Conservation (phyloP, 2,113 vertebrate genomes). For the Percina caprodes region DNA sequence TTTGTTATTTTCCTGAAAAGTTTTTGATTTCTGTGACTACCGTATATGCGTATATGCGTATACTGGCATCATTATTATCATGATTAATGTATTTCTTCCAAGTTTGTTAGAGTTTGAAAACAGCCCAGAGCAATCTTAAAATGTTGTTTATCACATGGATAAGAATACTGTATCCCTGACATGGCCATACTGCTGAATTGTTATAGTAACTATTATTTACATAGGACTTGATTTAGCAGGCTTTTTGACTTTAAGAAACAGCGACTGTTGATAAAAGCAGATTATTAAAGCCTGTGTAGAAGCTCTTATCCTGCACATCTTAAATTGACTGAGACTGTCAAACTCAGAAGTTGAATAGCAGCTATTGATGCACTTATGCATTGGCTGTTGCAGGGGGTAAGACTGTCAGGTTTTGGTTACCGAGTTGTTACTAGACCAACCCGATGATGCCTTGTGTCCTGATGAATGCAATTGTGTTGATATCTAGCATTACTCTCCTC, state of each 20-base stretch:
- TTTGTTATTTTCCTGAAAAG: neutral
- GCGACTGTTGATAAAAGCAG: neutral
- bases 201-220: neutral
- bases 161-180: neutral
- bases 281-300: neutral
- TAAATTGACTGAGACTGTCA: neutral
- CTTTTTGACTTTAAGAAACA: neutral
- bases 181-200: neutral
- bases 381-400: neutral
- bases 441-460: neutral
- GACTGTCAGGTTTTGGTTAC: neutral
- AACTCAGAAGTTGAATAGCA: neutral
- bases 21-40: neutral
- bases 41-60: no score
- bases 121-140: neutral
- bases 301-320: neutral
- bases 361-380: neutral
- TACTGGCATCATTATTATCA: conserved; percentile 6
- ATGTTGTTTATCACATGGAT: neutral
- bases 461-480: conserved; percentile 38
- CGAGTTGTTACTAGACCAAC: neutral
- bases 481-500: conserved; percentile 23
- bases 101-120: conserved; percentile 1
- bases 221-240: neutral
- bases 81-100: neutral